A percentile compares a stretch with the other conserved stretches of the same genome.
These are phyloP conservation scores for Microcebus ravelobensis DNA, from an alignment of 2,113 vertebrate species.

Conservation along the genomic window DNA sequence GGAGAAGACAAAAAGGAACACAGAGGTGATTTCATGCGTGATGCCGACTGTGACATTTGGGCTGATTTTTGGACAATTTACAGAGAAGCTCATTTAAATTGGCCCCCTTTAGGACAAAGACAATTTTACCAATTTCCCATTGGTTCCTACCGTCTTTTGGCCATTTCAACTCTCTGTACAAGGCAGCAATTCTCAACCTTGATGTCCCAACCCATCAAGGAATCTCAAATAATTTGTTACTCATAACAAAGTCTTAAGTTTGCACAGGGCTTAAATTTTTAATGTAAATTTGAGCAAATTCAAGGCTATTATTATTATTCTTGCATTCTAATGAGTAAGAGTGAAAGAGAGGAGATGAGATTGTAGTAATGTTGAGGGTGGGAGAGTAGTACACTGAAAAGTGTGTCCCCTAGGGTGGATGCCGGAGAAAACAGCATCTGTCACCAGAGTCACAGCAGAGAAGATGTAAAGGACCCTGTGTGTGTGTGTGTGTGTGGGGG, in stretches of 20 bases:
- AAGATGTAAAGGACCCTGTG: not conserved
- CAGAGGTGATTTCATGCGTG: rapidly evolving
- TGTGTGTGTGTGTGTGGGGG: too few relatives aligned
- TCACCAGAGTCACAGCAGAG: not conserved
- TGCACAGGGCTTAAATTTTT: not conserved
- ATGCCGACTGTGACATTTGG: not conserved
- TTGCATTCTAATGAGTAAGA: not conserved
- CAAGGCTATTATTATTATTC: not conserved
- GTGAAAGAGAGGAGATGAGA: too few relatives aligned
- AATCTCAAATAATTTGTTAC: not conserved
- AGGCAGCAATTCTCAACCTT: too few relatives aligned
- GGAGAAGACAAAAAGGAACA: not conserved
- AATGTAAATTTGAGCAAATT: not conserved
- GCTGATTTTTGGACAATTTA: not conserved
- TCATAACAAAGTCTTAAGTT: not conserved
- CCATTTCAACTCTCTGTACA: too few relatives aligned
- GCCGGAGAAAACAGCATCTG: not conserved
- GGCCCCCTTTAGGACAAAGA: not conserved
- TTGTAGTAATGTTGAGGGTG: not conserved
- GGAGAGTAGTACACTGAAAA: rapidly evolving
- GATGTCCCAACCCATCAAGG: rapidly evolving
- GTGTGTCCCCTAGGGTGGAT: not conserved
- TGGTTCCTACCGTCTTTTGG: not conserved
- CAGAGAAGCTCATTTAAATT: not conserved
- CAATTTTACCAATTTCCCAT: not conserved